A percentile compares a stretch with the other conserved stretches of the same genome.
Evolutionary conservation across 2,113 vertebrate genomes (phyloP).

Genomic region (Paradoxurus hermaphroditus): DNA sequence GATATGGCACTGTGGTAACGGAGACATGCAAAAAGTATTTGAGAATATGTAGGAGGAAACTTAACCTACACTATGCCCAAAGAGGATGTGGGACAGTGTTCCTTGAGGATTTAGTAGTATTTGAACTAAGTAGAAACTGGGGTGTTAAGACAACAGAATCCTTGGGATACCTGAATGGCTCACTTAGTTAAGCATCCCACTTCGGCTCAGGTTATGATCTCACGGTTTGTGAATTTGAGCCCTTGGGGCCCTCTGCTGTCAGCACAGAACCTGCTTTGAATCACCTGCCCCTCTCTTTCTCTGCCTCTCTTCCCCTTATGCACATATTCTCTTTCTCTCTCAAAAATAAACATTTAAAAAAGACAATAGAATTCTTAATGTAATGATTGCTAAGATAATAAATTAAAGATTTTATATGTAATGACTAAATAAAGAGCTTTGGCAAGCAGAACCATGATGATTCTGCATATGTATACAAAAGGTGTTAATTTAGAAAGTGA

Average conservation of each 20-base stretch:
- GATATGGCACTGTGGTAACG: neutral
- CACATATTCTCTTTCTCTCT: no score
- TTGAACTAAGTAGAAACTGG: neutral
- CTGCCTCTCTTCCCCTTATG: no score
- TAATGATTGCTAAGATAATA: neutral
- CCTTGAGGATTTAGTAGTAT: neutral
- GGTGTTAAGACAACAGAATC: neutral
- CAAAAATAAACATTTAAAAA: no score
- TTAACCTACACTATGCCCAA: neutral
- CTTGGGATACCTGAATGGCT: neutral
- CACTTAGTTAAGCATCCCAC: no score
- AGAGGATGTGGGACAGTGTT: neutral
- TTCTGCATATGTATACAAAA: neutral
- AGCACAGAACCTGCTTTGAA: no score
- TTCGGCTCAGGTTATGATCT: no score
- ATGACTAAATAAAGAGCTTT: neutral
- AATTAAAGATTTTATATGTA: neutral
- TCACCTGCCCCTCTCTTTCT: no score
- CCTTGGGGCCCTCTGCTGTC: no score
- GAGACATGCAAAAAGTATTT: neutral
- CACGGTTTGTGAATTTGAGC: no score
- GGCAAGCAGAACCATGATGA: neutral
- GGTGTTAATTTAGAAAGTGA: neutral
- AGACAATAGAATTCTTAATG: neutral
- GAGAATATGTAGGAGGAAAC: neutral